phyloP scores from a whole-genome alignment of 30 jellyfish, hydroid and myxozoan genomes.

The Sanderia malayensis region DNA sequence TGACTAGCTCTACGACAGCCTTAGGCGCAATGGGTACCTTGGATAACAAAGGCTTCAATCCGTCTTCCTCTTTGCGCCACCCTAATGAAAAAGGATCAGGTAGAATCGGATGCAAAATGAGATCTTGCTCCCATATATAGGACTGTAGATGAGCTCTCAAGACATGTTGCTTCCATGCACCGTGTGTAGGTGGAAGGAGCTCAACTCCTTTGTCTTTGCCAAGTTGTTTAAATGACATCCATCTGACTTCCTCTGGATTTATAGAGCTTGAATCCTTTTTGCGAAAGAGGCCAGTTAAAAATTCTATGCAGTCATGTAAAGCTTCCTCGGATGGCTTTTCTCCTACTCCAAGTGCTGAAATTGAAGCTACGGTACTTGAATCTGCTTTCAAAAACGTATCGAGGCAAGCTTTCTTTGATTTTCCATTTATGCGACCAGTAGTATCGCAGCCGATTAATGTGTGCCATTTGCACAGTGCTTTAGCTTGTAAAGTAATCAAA shows the following conservation, averaged over 20 bases:
- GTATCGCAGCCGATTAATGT: not conserved
- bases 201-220: constrained; percentile 27
- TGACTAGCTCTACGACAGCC: constrained; percentile 14
- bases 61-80: constrained; percentile 22
- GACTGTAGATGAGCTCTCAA: constrained; percentile 6
- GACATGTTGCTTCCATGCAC: constrained; percentile 13
- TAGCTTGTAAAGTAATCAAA: not conserved
- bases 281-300: constrained; percentile 22
- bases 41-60: constrained; percentile 14
- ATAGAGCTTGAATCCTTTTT: constrained; percentile 13
- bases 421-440: not conserved
- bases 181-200: constrained; percentile 28
- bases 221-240: constrained; percentile 24
- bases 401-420: not conserved
- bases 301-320: constrained; percentile 5
- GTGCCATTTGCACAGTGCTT: not conserved
- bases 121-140: not conserved
- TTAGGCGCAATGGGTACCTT: constrained; percentile 19
- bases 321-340: constrained; percentile 18
- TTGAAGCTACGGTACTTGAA: not conserved
- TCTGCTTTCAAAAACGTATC: not conserved
- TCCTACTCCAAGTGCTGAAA: constrained; percentile 22
- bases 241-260: constrained; percentile 10
- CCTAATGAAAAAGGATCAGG: not conserved
- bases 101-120: not conserved